Base-by-base conservation (phyloP, 2,888 invertebrate species). In the Acanthacorydalis orientalis region DNA sequence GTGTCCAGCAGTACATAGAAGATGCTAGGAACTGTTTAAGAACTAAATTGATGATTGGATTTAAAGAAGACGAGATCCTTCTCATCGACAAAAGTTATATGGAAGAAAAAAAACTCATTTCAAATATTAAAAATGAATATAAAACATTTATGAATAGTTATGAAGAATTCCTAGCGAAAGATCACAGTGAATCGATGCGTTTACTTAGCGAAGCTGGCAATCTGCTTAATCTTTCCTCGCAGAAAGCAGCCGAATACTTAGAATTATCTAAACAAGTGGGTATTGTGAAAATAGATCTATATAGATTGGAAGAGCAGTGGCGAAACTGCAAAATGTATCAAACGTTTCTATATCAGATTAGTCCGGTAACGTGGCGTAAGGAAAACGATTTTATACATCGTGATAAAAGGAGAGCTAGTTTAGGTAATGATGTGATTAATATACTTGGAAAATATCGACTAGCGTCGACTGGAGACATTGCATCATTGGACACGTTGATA, bases 301-400 rank as follows among this genome's bases (percentile, higher is more conserved):
- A 78, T 50, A 69, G 71, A 23, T 65, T 78, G 48, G 78, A 80
- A 55, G 79, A 78, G 55, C 69, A 69, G 52, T 81, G 78, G 69
- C 60, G 72, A 44, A 63, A 71, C 42, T 74, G 73, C 49, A 78
- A 77, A 58, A 74, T 75, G 61, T 80, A 79, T 59, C 80, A 80
- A 46, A 70, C 74, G 54, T 80, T 81, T 64, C 63, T 82, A n/a
- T 77, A 74, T 59, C 70, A 74, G 55, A 62, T 80, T n/a, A 77
- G 80, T 37, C 78, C 80, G 1, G 68, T 74, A 39, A 64, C 67
- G 31, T 80, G 79, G 78, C 68, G 75, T 23, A 58, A 60, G 38
- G 61, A 68, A 51, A 64, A 77, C 54, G 73, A 77, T 56, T 35
- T 35, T 35, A 35, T 35, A n/a, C 37, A 31, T 39, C 16, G 34